Evolutionary conservation across 2,888 invertebrate genomes (phyloP), one percentile per base, ranked within the genome.

Genomic region (Ametastegia equiseti): DNA sequence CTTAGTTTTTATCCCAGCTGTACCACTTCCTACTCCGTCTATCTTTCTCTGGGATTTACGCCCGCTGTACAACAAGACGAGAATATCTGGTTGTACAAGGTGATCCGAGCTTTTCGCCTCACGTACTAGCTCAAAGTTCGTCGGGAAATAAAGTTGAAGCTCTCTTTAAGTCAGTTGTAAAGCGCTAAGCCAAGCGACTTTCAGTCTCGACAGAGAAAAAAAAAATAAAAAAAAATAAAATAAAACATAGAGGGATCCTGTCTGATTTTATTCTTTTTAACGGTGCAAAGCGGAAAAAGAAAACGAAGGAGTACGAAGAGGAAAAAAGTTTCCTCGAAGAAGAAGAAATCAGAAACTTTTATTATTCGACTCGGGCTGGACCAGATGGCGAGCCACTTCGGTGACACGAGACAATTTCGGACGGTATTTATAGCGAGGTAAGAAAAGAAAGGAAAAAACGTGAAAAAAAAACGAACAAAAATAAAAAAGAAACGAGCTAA

Each of bases 311-410:
- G 50, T 4, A 50, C n/a, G 63, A 27, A 39, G 67, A 39, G 67
- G 67, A 39, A 71, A 50, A 54, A 75, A 75, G 23, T 75, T 75
- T 36, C 75, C 9, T n/a, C 23, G 33, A 75, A 50, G 75, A 54
- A 54, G 33, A 75, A 50, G 75, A 54, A 54, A 75, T 75, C 73
- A 75, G 73, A 75, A n/a, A 75, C 73, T 75, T 75, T 75, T 36
- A 54, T 75, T 75, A 75, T 75, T 75, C 36, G 75, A 54, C 75
- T 39, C 75, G 75, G n/a, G 75, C 75, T 50, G 75, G 54, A 75
- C 75, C 75, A 50, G 75, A 75, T 75, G 54, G 54, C 54, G 50
- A 75, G 75, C 75, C 30, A 75, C 54, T 75, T 54, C 54, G 19
- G 75, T 36, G 54, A 50, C 54, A 75, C 54, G 54, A 36, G 54